Base-by-base conservation (phyloP, 2,113 vertebrate genomes). In the Neopipo cinnamomea region DNA sequence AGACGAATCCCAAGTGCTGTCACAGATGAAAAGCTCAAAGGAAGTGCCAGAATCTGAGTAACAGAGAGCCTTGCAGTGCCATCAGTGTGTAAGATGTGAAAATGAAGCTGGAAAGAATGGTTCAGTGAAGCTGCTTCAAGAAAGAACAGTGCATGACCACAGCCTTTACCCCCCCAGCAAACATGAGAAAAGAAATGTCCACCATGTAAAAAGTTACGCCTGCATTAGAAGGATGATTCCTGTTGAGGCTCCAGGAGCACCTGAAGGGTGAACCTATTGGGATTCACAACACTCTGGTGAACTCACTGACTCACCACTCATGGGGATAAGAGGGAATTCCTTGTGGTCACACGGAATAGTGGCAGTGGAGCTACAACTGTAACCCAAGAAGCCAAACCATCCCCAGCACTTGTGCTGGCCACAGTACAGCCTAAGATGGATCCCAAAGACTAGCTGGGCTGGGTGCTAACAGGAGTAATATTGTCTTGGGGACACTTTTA, bases 101-200 rank as follows among this genome's bases (percentile, higher is more conserved):
- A 90, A 88, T 7, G 22, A 84, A 88, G 35, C 42, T 75, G 31
- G 37, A 91, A 78, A 28, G 77, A 86, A 76, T 25, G 3, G 14
- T 37, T 59, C 58, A 27, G 12, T 17, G 52, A 73, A 71, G n/a
- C 33, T 84, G 23, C 44, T 88, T 78, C n/a, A 33, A 17, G 59
- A 65, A n/a, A 37, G 33, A 42, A 58, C 49, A 4, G 18, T 5
- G 6, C 24, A 23, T 0, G 0, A 56, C 28, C 58, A 71, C 2
- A 77, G 66, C 23, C 25, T 63, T 77, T 28, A 33, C 21, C 20
- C 18, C n/a, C n/a, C 12, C 13, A 63, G 27, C 18, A 46, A 71
- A 33, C 5, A 47, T 0, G 6, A 27, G 33, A 31, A 72, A 37
- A 50, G 37, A 39, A 71, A 74, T 4, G 23, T 16, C 33, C 52